Evolutionary conservation across 2,113 vertebrate species (phyloP), one percentile per base, ranked within the genome.

Genomic region (Rhadina sibilatrix): DNA sequence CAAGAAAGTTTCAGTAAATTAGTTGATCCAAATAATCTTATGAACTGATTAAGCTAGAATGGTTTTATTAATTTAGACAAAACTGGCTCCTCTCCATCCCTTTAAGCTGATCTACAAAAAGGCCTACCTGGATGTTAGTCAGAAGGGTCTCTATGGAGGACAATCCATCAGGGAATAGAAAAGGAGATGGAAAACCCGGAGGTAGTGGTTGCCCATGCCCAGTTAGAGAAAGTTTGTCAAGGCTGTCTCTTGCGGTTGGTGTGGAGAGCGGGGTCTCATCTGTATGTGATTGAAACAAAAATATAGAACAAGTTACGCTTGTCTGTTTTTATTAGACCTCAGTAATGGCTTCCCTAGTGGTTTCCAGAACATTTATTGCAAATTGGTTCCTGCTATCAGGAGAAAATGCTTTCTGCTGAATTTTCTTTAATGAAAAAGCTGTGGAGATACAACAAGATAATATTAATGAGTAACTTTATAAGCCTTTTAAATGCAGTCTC

Each of bases 61-160:
- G 56, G 20, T 90, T 89, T 33, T 91, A 92, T 93, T 95, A 75
- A 92, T 93, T 86, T 81, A 66, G 69, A 87, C 89, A 96, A 93
- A 77, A 76, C 54, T 93, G 80, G 61, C 44, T 93, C 50, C 56
- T 96, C 28, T 77, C 59, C 65, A 61, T 82, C 75, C 20, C 44
- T 96, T 91, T 94, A 82, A 81, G 70, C 31, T 91, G 89, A 91
- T 91, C 69, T 85, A 59, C 72, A 85, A 52, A 95, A 84, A 94
- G 81, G 89, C 98, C 97, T 99, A 99, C 99, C 99, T 99, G 99
- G 97, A 99, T 99, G 97, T 99, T 99, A 97, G 99, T 99, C 98
- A 99, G 99, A 83, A 99, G 99, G 64, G 99, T 99, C 98, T 99
- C 99, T 99, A 99, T 99, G 96, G 99, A 99, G 89, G 99, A 99